These are phyloP conservation scores for Burhinus bistriatus DNA, from an alignment of 2,113 vertebrate species.

Conservation along the genomic window DNA sequence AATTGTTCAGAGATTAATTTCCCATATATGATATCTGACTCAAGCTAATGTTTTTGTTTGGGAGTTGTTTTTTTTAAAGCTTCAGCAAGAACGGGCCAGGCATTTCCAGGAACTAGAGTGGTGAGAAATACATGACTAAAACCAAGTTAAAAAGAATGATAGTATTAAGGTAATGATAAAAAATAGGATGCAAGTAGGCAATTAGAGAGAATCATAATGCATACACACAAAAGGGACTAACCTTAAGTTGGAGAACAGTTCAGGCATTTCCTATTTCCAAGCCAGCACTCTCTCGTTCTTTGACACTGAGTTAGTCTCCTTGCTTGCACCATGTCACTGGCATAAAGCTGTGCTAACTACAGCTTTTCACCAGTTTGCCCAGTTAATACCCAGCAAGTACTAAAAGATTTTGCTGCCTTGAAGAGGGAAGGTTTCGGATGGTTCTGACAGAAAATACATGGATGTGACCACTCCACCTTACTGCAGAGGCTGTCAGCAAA, in stretches of 20 bases:
- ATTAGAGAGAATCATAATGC: background rate
- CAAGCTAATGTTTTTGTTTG: background rate
- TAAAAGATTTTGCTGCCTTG: background rate
- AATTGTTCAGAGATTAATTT: background rate
- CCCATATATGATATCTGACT: background rate
- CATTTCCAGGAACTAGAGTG: background rate
- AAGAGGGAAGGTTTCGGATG: background rate
- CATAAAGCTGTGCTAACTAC: background rate
- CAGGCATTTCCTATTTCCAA: background rate
- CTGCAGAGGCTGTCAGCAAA: background rate
- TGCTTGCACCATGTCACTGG: background rate
- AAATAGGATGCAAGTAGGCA: background rate
- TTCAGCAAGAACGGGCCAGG: background rate
- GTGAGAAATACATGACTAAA: background rate
- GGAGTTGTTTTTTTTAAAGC: background rate
- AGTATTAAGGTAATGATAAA: background rate
- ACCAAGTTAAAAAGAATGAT: background rate
- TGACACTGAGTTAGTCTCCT: background rate
- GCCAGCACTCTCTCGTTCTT: background rate
- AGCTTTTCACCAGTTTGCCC: background rate
- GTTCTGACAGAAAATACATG: constrained; percentile 23
- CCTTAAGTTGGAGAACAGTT: background rate
- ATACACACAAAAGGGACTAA: background rate
- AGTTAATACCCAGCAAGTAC: background rate
- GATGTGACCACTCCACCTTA: background rate